These are phyloP conservation scores for Acleris emargana DNA, from an alignment of 2,888 invertebrate species.

Conservation along the genomic window DNA sequence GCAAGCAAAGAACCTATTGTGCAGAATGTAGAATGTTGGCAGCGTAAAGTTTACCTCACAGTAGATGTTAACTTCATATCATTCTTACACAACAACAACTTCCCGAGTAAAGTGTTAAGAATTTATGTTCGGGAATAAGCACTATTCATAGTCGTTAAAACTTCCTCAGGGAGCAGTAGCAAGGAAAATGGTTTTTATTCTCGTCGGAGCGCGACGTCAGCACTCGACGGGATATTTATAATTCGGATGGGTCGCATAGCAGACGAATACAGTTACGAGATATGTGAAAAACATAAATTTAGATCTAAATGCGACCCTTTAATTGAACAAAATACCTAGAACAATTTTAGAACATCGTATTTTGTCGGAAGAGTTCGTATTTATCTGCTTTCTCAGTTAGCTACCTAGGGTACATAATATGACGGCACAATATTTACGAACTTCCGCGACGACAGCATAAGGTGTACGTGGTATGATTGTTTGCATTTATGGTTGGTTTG, in stretches of 20 bases:
- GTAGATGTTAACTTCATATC: constrained; percentile 13
- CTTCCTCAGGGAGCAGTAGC: constrained; percentile 23
- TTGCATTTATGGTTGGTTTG: too few relatives aligned
- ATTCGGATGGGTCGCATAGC: not conserved
- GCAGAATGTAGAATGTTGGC: too few relatives aligned
- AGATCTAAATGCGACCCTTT: too few relatives aligned
- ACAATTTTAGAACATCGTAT: not conserved
- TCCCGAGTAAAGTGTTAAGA: constrained; percentile 44
- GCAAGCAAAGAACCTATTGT: too few relatives aligned
- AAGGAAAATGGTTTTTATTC: constrained; percentile 49
- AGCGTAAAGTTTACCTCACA: constrained; percentile 1
- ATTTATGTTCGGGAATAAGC: constrained; percentile 56
- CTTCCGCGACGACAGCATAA: too few relatives aligned
- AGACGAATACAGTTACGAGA: not conserved
- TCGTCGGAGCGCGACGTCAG: constrained; percentile 40
- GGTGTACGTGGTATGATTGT: too few relatives aligned
- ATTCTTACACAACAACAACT: constrained; percentile 23
- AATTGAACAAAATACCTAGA: not conserved
- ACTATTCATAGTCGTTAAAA: constrained; percentile 40
- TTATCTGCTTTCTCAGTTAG: too few relatives aligned
- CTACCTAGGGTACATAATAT: too few relatives aligned
- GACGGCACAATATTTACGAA: too few relatives aligned
- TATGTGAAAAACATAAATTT: too few relatives aligned
- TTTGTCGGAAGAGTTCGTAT: not conserved
- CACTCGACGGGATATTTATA: constrained; percentile 43